These are phyloP conservation scores for Cryptotermes secundus DNA, from an alignment of 1,140 invertebrate species.

Conservation along the genomic window DNA sequence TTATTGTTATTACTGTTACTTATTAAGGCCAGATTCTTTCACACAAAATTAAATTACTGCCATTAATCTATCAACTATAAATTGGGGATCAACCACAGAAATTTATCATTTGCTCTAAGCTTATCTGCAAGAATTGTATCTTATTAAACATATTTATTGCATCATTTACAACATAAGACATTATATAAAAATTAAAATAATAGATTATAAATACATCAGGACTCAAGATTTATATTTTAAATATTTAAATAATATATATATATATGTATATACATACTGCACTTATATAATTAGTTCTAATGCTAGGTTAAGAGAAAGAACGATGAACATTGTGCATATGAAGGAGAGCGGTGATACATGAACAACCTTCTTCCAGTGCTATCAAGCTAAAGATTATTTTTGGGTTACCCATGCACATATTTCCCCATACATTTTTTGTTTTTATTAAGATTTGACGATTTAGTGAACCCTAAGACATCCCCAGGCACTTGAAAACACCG, in stretches of 20 bases:
- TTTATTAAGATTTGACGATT: background rate
- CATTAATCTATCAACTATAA: background rate
- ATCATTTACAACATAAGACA: background rate
- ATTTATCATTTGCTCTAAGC: background rate
- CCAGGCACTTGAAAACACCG: background rate
- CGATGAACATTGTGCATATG: background rate
- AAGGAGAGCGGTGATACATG: background rate
- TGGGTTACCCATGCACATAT: background rate
- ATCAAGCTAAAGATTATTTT: too few relatives aligned
- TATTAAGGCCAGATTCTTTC: background rate
- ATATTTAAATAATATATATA: background rate
- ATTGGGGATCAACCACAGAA: background rate
- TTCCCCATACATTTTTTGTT: background rate
- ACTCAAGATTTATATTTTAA: background rate
- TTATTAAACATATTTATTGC: background rate
- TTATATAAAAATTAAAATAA: background rate
- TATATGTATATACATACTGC: background rate
- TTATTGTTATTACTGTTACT: background rate
- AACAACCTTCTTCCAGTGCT: background rate
- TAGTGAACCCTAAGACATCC: background rate
- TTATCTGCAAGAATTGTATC: background rate
- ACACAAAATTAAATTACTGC: background rate
- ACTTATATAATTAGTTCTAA: conserved; percentile 3
- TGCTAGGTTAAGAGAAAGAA: background rate
- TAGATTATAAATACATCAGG: background rate